A percentile compares a stretch with the other conserved stretches of the same genome.
Evolutionary conservation across 2,888 invertebrate genomes (phyloP).

Genomic region (Mechanitis mazaeus): DNA sequence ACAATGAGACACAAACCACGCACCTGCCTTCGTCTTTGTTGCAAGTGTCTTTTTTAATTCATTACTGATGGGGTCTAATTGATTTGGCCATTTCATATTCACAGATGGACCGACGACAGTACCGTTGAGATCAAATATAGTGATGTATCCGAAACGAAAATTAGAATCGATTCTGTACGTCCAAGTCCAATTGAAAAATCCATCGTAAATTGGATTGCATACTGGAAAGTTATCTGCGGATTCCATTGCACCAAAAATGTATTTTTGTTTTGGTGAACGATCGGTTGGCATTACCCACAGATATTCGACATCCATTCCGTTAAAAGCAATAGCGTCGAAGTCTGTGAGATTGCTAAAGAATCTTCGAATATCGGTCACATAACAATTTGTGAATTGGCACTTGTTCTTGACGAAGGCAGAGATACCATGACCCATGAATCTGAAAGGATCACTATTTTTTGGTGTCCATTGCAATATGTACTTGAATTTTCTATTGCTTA

Average conservation of each 20-base stretch:
- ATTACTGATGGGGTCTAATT: conserved; percentile 26
- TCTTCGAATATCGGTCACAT: conserved; percentile 20
- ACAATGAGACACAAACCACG: conserved; percentile 39
- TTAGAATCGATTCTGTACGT: conserved; percentile 54
- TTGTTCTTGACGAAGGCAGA: conserved; percentile 20
- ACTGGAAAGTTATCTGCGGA: conserved; percentile 45
- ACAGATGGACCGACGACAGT: conserved; percentile 28
- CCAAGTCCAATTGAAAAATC: conserved; percentile 59
- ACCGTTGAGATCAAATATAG: conserved; percentile 37
- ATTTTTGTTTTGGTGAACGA: conserved; percentile 44
- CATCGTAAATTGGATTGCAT: conserved; percentile 37
- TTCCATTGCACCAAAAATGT: conserved; percentile 45
- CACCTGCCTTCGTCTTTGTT: conserved; percentile 34
- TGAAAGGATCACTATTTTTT: conserved; percentile 18
- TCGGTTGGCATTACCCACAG: conserved; percentile 30
- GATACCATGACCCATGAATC: conserved; percentile 20
- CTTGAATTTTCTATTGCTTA: conserved; percentile 12
- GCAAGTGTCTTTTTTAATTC: conserved; percentile 26
- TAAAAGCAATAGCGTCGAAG: conserved; percentile 28
- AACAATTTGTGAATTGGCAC: conserved; percentile 23
- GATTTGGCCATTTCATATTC: conserved; percentile 29
- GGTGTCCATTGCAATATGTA: conserved; percentile 24
- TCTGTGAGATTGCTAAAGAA: conserved; percentile 2
- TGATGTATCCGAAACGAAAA: conserved; percentile 44
- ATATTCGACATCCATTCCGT: conserved; percentile 23